These are phyloP conservation scores for Motacilla alba DNA, from an alignment of 2,113 vertebrate species.

Conservation along the genomic window DNA sequence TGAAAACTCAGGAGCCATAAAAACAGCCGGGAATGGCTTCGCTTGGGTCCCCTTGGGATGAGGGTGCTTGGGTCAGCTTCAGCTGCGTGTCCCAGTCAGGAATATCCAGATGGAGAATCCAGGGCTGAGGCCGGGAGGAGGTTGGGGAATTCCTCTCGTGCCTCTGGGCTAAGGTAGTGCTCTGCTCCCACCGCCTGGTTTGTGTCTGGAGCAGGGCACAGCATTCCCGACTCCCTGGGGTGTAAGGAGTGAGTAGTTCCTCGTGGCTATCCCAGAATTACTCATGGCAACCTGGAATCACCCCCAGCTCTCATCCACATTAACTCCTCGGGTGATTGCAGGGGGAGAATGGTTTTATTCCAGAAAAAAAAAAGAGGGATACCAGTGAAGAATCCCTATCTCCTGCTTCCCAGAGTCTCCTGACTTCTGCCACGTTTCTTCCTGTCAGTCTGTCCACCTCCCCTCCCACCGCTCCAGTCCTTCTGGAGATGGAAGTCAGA, in stretches of 20 bases:
- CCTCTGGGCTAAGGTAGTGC: conserved; percentile 47
- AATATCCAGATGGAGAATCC: neutral
- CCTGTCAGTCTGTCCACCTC: neutral
- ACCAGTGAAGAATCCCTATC: neutral
- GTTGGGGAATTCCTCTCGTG: conserved; percentile 57
- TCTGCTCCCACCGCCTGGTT: conserved; percentile 56
- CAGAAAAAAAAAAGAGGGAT: neutral
- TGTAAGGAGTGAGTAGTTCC: neutral
- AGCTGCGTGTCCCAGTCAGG: neutral
- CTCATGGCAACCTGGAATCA: neutral
- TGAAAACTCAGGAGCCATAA: fast-evolving
- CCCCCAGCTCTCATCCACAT: fast-evolving
- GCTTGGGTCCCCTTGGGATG: neutral
- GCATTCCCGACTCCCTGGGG: neutral
- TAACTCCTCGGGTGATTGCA: neutral
- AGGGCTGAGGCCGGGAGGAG: neutral
- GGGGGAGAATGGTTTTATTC: neutral
- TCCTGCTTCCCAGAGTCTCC: neutral
- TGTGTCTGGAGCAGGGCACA: neutral
- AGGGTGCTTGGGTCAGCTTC: neutral
- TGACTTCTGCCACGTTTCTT: fast-evolving
- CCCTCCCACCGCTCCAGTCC: neutral
- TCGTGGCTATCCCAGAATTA: neutral
- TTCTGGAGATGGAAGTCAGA: neutral
- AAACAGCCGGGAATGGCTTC: neutral